Evolutionary conservation across 2,797 vertebrate species (phyloP), one percentile per base, ranked within the genome.

Genomic region (Spinibarbus caldwelli): DNA sequence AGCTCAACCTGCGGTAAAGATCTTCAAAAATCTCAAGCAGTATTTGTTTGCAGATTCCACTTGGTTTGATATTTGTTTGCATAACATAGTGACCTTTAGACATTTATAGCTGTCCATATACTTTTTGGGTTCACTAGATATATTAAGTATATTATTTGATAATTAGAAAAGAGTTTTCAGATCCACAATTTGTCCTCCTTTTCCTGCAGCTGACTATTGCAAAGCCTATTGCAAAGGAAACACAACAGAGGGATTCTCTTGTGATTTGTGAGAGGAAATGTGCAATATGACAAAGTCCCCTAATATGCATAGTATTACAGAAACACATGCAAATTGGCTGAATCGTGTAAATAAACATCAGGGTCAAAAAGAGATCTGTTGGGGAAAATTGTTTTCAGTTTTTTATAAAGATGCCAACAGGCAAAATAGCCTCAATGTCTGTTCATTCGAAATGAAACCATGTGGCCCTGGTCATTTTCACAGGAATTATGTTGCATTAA

Each of bases 401-500:
- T 43, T 70, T 57, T 34, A 14, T 34, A 47, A 79, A 38, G n/a
- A 82, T 71, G 31, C 83, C 71, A 38, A 77, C 77, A 67, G 83
- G 84, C 19, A 83, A 84, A 68, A 78, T 67, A 67, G n/a, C 54
- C 41, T n/a, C 29, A 9, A 31, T 52, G 82, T 80, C 78, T 78
- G 77, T 70, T 87, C 83, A 87, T 87, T 88, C 82, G 80, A 90
- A 85, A 90, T 87, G 77, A 88, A 85, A 83, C 84, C 49, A 89
- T 80, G 85, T 86, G 84, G 81, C 82, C 87, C 85, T 88, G 90
- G 90, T 92, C 86, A 91, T 89, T 90, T 91, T 90, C 81, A 91
- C 90, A 83, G 85, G 88, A 92, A 91, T 91, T 91, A 90, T 89
- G 89, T 86, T 29, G 57, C 78, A 93, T 91, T 85, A 88, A 86